Percentiles rank a stretch among this genome's conserved stretches.
Evolutionary conservation across 2,797 vertebrate genomes (phyloP).

Genomic region (Lycodopsis pacificus): DNA sequence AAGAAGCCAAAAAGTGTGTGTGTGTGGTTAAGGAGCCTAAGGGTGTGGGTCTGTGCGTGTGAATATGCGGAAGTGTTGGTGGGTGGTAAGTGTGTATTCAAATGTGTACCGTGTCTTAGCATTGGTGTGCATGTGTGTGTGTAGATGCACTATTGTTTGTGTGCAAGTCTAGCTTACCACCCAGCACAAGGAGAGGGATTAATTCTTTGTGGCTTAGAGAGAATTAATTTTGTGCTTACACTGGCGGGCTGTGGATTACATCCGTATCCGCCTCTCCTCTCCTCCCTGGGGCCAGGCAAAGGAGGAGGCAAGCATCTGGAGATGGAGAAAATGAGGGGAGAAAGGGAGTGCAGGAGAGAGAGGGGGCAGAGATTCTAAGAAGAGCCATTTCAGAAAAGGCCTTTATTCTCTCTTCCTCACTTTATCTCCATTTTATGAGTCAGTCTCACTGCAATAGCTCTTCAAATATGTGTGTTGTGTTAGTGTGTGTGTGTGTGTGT

Average conservation of each 20-base stretch:
- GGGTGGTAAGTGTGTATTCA: conserved; percentile 56
- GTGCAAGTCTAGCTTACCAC: conserved; percentile 68
- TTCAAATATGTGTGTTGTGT: conserved; percentile 63
- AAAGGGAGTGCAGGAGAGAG: conserved; percentile 33
- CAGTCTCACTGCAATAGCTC: conserved; percentile 52
- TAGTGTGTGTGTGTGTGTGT: conserved; percentile 26
- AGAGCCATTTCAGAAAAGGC: conserved; percentile 76
- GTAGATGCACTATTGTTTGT: conserved; percentile 66
- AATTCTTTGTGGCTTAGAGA: conserved; percentile 88
- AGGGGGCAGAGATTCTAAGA: conserved; percentile 57
- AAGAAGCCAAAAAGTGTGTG: conserved; percentile 78
- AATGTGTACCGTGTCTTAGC: conserved; percentile 51
- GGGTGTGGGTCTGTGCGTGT: conserved; percentile 66
- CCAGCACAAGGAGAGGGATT: conserved; percentile 85
- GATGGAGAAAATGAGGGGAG: conserved; percentile 67
- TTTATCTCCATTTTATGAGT: conserved; percentile 67
- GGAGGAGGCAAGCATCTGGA: conserved; percentile 72
- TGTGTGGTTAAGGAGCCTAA: conserved; percentile 68
- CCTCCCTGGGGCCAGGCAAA: conserved; percentile 73
- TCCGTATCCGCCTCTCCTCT: conserved; percentile 81
- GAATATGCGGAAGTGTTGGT: conserved; percentile 50
- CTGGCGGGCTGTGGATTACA: conserved; percentile 85
- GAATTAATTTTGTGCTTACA: conserved; percentile 90
- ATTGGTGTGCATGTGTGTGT: conserved; percentile 51
- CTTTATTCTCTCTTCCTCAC: conserved; percentile 61